These are phyloP conservation scores for Globodera rostochiensis DNA, from an alignment of 1,140 invertebrate genomes.

Conservation along the genomic window DNA sequence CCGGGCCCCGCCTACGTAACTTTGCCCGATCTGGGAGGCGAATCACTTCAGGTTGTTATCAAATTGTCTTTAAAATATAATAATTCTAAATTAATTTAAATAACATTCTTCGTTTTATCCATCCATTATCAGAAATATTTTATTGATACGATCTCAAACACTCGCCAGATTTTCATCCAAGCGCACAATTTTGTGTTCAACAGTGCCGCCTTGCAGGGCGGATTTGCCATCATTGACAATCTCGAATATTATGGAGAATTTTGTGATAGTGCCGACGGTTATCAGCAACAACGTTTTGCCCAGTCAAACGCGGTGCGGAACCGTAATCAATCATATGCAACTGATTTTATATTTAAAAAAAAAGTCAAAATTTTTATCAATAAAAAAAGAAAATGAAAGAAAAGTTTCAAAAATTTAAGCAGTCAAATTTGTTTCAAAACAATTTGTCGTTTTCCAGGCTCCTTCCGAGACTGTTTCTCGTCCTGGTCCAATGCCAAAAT, in stretches of 20 bases:
- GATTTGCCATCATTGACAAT: conserved; percentile 62
- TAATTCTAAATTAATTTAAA: neutral
- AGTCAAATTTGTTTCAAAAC: too few relatives aligned
- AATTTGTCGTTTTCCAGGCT: neutral
- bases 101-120: too few relatives aligned
- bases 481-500: neutral
- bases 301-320: neutral
- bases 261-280: conserved; percentile 37
- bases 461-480: neutral
- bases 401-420: too few relatives aligned
- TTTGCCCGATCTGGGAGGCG: conserved; percentile 54
- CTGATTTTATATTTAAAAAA: too few relatives aligned
- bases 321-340: too few relatives aligned
- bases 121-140: too few relatives aligned
- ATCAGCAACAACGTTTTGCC: neutral
- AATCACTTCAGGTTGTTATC: conserved; percentile 55
- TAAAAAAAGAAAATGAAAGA: too few relatives aligned
- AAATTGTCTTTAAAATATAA: neutral
- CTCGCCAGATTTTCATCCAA: conserved; percentile 55
- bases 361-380: too few relatives aligned
- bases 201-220: conserved; percentile 53
- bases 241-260: conserved; percentile 63
- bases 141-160: neutral
- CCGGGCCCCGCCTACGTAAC: conserved; percentile 57
- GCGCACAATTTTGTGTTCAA: conserved; percentile 64